Conservation (phyloP, 2,797 vertebrate genomes). For the Phaenicophaeus curvirostris region DNA sequence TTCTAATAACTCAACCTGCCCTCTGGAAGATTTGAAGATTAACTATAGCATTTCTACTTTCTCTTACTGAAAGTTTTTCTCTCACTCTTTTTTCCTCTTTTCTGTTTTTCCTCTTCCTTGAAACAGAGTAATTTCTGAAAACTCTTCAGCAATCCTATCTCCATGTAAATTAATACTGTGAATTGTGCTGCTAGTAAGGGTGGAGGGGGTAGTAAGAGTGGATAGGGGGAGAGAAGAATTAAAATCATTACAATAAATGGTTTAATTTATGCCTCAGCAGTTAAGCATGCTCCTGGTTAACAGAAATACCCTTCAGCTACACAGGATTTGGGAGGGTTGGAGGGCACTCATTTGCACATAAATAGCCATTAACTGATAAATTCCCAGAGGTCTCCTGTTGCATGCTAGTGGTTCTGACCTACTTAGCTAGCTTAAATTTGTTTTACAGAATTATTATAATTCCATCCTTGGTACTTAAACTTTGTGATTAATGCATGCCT, state of each 20-base stretch:
- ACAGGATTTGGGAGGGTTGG: slow-evolving; percentile 87
- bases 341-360: slow-evolving; percentile 97
- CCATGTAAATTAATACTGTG: slow-evolving; percentile 71
- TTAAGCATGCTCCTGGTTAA: slow-evolving; percentile 87
- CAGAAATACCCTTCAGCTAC: slow-evolving; percentile 92
- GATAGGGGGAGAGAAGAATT: slow-evolving; percentile 70
- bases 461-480: slow-evolving; percentile 90
- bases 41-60: background rate
- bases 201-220: slow-evolving; percentile 40
- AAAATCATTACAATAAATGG: slow-evolving; percentile 83
- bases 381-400: slow-evolving; percentile 88
- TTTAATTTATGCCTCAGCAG: slow-evolving; percentile 84
- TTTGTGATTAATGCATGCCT: slow-evolving; percentile 95
- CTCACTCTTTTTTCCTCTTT: fast-evolving
- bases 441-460: slow-evolving; percentile 96
- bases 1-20: background rate
- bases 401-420: slow-evolving; percentile 90
- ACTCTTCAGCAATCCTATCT: slow-evolving; percentile 57
- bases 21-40: slow-evolving; percentile 31
- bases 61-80: slow-evolving; percentile 30
- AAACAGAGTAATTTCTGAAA: slow-evolving; percentile 63
- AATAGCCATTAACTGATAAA: slow-evolving; percentile 91
- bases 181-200: slow-evolving; percentile 71
- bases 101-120: background rate
- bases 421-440: slow-evolving; percentile 91